Conservation (phyloP, 2,888 invertebrate species). For the Netelia fuscicornis region DNA sequence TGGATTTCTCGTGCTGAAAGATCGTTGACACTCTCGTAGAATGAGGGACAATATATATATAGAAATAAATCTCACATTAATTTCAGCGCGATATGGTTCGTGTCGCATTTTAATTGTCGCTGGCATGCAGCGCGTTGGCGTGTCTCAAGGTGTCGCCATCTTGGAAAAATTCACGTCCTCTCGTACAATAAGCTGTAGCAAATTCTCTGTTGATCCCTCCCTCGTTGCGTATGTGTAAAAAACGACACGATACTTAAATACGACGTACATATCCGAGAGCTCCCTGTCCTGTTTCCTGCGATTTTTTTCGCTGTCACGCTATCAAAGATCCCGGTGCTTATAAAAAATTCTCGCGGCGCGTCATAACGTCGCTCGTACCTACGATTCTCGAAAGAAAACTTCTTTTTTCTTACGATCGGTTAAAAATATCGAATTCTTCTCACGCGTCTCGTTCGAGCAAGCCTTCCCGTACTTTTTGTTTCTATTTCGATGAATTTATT, state of each 20-base stretch:
- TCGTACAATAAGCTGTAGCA: conserved; percentile 11
- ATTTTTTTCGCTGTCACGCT: conserved; percentile 47
- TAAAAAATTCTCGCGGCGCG: conserved; percentile 32
- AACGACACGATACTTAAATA: conserved; percentile 70
- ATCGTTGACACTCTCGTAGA: conserved; percentile 64
- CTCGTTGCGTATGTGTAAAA: conserved; percentile 45
- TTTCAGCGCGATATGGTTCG: conserved; percentile 58
- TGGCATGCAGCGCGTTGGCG: conserved; percentile 33
- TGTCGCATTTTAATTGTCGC: conserved; percentile 70
- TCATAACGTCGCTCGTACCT: conserved; percentile 23
- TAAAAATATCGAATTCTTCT: neutral
- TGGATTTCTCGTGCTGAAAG: conserved; percentile 36
- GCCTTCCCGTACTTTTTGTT: neutral
- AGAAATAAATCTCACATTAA: conserved; percentile 65
- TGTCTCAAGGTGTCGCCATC: conserved; percentile 43
- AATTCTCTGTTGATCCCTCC: conserved; percentile 25
- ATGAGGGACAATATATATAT: conserved; percentile 24
- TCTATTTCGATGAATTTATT: neutral
- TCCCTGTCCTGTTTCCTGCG: conserved; percentile 26
- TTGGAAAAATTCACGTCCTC: conserved; percentile 37
- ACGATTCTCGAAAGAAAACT: conserved; percentile 45
- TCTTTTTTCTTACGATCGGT: conserved; percentile 5
- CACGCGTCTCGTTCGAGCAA: neutral
- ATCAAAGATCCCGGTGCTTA: conserved; percentile 32
- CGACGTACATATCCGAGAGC: conserved; percentile 52